A percentile compares a stretch with the other conserved stretches of the same genome.
These are phyloP conservation scores for Prionailurus bengalensis DNA, from an alignment of 2,113 vertebrate genomes.

Conservation along the genomic window DNA sequence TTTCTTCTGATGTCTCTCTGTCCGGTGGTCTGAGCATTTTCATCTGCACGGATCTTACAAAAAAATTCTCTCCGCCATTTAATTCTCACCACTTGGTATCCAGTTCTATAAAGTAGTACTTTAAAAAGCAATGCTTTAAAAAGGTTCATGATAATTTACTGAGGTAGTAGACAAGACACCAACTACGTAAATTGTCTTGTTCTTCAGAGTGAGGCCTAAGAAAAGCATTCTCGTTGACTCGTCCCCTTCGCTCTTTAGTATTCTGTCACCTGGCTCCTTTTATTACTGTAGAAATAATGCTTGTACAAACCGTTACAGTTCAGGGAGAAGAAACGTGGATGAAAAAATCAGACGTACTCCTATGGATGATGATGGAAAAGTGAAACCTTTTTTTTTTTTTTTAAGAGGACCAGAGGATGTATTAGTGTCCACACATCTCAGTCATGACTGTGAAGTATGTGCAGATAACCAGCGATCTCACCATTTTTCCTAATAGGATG, in stretches of 20 bases:
- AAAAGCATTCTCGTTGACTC: not conserved
- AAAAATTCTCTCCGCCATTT: not conserved
- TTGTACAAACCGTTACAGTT: not conserved
- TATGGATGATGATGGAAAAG: not conserved
- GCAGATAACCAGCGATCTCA: too few relatives aligned
- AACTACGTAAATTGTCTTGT: not conserved
- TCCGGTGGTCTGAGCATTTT: not conserved
- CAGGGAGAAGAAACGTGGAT: not conserved
- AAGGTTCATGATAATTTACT: not conserved
- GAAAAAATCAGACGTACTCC: slow-evolving; percentile 21
- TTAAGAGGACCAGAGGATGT: not conserved
- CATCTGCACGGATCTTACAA: not conserved
- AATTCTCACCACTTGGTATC: not conserved
- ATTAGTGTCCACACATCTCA: not conserved
- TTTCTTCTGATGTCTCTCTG: not conserved
- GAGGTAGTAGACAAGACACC: not conserved
- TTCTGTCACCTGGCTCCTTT: not conserved
- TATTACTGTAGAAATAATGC: not conserved
- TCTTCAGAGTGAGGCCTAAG: not conserved
- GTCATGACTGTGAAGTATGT: not conserved
- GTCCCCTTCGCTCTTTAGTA: not conserved
- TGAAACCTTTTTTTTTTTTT: not conserved
- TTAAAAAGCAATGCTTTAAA: not conserved
- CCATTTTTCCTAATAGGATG: not conserved
- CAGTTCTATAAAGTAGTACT: not conserved